phyloP scores from a whole-genome alignment of 2,797 vertebrate genomes.

The Danio albolineatus region DNA sequence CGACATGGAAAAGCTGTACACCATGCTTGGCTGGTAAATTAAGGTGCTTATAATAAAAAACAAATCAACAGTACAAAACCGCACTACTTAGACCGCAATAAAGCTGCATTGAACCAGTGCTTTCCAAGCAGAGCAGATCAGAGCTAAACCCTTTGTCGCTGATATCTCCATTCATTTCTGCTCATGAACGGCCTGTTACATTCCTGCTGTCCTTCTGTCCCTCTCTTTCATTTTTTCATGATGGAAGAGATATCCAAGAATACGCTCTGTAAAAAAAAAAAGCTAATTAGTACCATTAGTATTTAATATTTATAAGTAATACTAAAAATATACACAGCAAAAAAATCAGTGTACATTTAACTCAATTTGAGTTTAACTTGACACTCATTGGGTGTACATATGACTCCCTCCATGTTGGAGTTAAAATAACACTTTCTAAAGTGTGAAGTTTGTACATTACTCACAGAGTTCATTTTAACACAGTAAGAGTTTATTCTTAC shows the following conservation, averaged over 20 bases:
- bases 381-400: no score
- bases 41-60: slow-evolving; percentile 71
- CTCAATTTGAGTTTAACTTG: no score
- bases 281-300: not conserved
- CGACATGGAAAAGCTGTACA: slow-evolving; percentile 30
- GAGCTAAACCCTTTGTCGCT: slow-evolving; percentile 60
- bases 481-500: no score
- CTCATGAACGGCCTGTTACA: slow-evolving; percentile 43
- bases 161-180: slow-evolving; percentile 64
- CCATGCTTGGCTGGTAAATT: slow-evolving; percentile 49
- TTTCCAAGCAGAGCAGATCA: slow-evolving; percentile 54
- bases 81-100: slow-evolving; percentile 48
- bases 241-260: slow-evolving; percentile 95
- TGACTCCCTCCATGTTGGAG: no score
- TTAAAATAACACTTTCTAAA: no score
- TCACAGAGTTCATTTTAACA: no score
- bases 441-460: no score
- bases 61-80: slow-evolving; percentile 37
- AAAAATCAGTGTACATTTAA: no score
- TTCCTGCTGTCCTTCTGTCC: slow-evolving; percentile 24
- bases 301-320: not conserved
- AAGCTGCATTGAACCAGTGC: slow-evolving; percentile 56
- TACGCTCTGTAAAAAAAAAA: slow-evolving; percentile 85
- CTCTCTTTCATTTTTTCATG: slow-evolving; percentile 89
- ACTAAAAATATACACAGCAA: no score